Conservation (phyloP, 2,888 invertebrate genomes). For the Coleophora deauratella region DNA sequence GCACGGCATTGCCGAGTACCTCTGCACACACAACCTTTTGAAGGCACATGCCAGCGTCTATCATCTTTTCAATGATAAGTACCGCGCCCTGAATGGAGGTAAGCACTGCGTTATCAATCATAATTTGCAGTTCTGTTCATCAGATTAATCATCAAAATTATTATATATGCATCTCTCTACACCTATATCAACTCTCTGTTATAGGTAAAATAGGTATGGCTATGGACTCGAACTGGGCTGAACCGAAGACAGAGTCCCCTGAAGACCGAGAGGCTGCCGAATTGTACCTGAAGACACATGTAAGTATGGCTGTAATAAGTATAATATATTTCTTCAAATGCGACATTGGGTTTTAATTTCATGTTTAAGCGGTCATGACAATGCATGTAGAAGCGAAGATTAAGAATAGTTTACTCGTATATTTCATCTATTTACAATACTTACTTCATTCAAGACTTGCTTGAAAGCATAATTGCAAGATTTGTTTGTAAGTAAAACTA, state of each 20-base stretch:
- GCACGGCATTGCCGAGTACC: conserved; percentile 77
- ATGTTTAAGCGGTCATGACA: too few relatives aligned
- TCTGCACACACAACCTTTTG: conserved; percentile 81
- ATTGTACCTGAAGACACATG: conserved; percentile 74
- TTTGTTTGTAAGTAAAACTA: too few relatives aligned
- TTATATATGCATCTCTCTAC: too few relatives aligned
- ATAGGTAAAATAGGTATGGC: conserved; percentile 77
- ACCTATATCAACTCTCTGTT: conserved; percentile 17
- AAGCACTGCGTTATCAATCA: conserved; percentile 15
- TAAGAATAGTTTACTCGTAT: too few relatives aligned
- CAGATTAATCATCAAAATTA: too few relatives aligned
- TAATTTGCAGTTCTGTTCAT: too few relatives aligned
- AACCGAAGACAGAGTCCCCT: conserved; percentile 66
- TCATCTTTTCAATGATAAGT: conserved; percentile 76
- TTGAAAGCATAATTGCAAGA: too few relatives aligned
- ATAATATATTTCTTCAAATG: too few relatives aligned
- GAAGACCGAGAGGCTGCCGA: conserved; percentile 76
- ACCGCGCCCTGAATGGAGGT: conserved; percentile 72
- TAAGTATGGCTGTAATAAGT: conserved; percentile 32
- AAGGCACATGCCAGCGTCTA: conserved; percentile 83
- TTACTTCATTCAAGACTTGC: too few relatives aligned
- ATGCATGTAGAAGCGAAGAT: too few relatives aligned
- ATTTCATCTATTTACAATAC: too few relatives aligned
- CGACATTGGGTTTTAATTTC: too few relatives aligned
- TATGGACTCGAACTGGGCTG: conserved; percentile 75